Evolutionary conservation across 2,113 vertebrate species (phyloP).

Genomic region (Artemisiospiza belli): DNA sequence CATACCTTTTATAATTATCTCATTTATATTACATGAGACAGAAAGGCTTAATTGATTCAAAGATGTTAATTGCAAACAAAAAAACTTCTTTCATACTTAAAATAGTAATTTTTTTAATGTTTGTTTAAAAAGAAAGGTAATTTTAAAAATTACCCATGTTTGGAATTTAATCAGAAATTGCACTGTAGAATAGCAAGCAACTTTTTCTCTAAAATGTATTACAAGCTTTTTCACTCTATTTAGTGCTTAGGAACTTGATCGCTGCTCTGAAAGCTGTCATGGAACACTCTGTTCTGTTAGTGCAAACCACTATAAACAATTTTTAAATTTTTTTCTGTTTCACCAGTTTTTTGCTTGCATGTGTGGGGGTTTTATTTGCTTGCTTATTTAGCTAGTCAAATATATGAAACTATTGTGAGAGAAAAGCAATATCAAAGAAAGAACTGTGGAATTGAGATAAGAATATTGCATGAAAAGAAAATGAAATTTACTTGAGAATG

Average conservation of each 20-base stretch:
- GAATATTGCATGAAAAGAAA: not conserved
- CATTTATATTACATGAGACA: not conserved
- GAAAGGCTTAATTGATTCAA: not conserved
- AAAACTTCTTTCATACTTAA: not conserved
- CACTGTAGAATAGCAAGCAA: not conserved
- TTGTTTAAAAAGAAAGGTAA: not conserved
- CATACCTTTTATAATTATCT: not conserved
- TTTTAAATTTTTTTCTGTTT: not conserved
- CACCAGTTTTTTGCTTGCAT: not conserved
- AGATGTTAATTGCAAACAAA: not conserved
- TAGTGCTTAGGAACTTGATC: not conserved
- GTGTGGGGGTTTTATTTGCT: not conserved
- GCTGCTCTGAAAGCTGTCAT: not conserved
- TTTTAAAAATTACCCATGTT: accelerated
- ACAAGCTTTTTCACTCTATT: not conserved
- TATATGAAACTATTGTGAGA: not conserved
- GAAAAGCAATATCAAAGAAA: not conserved
- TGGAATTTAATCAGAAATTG: not conserved
- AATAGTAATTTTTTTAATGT: not conserved
- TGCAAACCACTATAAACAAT: not conserved
- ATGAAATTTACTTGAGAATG: not conserved
- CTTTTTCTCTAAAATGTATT: not conserved
- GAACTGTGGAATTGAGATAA: not conserved
- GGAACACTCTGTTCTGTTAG: not conserved
- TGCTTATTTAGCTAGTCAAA: not conserved